Evolutionary conservation across 2,888 invertebrate species (phyloP).

Genomic region (Tetheella fluctuosa): DNA sequence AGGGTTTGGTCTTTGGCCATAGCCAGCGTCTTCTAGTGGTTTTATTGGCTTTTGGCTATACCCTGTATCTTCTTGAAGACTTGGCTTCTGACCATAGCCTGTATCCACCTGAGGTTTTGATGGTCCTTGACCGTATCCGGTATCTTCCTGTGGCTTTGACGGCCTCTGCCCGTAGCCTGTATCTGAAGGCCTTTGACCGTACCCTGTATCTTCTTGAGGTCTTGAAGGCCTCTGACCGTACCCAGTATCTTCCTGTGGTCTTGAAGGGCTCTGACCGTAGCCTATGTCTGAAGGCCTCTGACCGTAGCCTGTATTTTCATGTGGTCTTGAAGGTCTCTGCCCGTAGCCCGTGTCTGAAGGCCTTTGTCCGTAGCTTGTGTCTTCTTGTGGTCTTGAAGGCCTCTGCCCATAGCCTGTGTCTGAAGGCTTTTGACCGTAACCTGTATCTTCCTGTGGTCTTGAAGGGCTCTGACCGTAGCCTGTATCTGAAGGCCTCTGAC

Average conservation of each 20-base stretch:
- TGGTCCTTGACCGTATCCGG: constrained; percentile 11
- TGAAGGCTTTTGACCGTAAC: background rate
- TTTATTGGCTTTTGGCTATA: constrained; percentile 18
- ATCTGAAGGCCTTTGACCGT: background rate
- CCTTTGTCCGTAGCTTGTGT: background rate
- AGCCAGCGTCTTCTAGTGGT: constrained; percentile 32
- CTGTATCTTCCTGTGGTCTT: background rate
- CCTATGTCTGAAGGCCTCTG: background rate
- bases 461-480: background rate
- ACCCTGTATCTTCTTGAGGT: background rate
- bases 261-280: background rate
- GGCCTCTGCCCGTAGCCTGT: background rate
- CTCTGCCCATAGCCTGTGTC: background rate
- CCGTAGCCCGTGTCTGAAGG: background rate
- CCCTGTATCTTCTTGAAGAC: background rate
- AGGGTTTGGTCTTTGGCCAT: constrained; percentile 15
- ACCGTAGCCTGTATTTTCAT: constrained; percentile 24
- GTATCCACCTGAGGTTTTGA: constrained; percentile 34
- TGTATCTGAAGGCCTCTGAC: background rate
- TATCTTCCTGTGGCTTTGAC: background rate
- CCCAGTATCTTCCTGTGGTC: background rate
- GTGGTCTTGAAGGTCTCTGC: constrained; percentile 28
- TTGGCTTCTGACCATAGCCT: background rate
- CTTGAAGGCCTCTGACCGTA: background rate
- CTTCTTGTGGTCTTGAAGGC: background rate